Base-by-base conservation (phyloP, 1,140 invertebrate species). In the Polypedilum pembai region DNA sequence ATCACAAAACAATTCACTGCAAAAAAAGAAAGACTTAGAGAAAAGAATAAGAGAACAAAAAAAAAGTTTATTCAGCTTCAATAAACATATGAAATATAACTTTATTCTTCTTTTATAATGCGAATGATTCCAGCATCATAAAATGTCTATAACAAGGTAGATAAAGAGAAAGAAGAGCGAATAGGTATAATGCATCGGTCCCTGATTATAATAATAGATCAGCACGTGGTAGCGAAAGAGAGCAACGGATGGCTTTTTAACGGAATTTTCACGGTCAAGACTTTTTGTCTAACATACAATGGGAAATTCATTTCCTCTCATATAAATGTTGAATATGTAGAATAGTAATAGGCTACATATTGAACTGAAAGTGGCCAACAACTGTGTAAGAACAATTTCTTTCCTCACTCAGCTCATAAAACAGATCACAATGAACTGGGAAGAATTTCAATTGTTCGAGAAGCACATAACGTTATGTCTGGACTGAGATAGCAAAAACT, bases 231-330 rank as follows among this genome's bases (percentile, higher is more conserved):
- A 69, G 45, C 12, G 45, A 56, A n/a, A 15, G 45, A 56, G 15
- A 18, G 65, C 65, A 20, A 20, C 17, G 20, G 65, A 69, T 69
- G 65, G 65, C 65, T 69, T 69, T 69, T 69, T 69, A 69, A 69
- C 65, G 65, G 65, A 69, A 69, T 69, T 69, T 69, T 69, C 65
- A 69, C 65, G 65, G 65, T 69, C 65, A 69, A 69, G 65, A 69
- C 65, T 69, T 69, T 33, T 69, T 21, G 20, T 69, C 20, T 21
- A 10, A 20, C 1, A 66, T 8, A 69, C 65, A 69, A 69, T 69
- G 18, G 20, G 18, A 69, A 18, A 69, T 8, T 21, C 65, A 18
- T 69, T 20, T 69, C 65, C 17, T 69, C 65, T 20, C 65, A n/a
- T 69, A 56, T 17, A 56, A 17, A 15, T 56, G 45, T 12, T 17